Percentiles rank a stretch among this genome's conserved stretches.
phyloP scores from a whole-genome alignment of 2,113 vertebrate species.

The Antigone vipio region DNA sequence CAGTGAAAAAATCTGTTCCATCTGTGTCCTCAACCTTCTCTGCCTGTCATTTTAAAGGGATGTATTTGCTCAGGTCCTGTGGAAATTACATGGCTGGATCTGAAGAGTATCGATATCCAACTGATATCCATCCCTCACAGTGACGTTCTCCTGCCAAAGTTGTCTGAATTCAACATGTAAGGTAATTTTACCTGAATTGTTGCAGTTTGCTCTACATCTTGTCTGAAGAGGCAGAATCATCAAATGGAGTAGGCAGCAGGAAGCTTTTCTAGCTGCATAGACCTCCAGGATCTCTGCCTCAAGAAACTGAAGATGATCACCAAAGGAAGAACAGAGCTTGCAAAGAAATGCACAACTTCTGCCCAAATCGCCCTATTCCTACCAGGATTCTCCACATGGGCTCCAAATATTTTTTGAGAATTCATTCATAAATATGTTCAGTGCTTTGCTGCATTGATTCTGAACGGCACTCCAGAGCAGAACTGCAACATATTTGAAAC shows the following conservation, averaged over 20 bases:
- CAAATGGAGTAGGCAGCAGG: background rate
- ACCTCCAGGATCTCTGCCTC: background rate
- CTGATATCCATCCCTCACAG: background rate
- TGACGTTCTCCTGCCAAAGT: background rate
- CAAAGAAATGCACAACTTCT: background rate
- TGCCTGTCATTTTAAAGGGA: background rate
- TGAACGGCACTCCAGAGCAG: background rate
- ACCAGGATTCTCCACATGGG: accelerated
- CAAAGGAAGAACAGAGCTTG: background rate
- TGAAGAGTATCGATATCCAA: background rate
- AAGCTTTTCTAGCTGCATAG: background rate
- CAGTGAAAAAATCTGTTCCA: background rate
- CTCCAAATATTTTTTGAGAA: background rate
- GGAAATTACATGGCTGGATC: background rate
- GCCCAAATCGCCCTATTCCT: background rate
- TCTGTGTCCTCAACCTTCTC: background rate
- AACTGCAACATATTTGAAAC: background rate
- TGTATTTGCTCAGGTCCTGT: background rate
- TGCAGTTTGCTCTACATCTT: background rate
- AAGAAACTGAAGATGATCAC: background rate
- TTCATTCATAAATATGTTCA: background rate
- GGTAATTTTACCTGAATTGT: background rate
- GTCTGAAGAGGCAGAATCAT: background rate
- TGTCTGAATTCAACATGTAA: background rate
- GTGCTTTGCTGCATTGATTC: background rate